Evolutionary conservation across 2,888 invertebrate genomes (phyloP).

Genomic region (Drosophila algonquin): DNA sequence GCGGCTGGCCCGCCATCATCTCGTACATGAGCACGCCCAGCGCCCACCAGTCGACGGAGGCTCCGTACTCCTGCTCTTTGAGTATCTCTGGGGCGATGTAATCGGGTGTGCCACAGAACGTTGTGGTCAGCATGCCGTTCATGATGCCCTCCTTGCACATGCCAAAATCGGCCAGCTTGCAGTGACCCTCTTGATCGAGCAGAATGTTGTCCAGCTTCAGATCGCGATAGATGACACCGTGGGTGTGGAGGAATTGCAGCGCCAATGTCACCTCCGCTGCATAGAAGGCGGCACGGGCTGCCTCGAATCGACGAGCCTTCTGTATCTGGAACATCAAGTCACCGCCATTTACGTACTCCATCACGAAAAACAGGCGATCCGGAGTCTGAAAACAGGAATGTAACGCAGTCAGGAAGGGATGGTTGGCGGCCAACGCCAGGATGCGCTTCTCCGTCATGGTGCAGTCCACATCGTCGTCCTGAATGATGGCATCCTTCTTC

Average conservation of each 20-base stretch:
- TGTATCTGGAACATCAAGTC: constrained; percentile 99
- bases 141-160: constrained; percentile 93
- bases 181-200: constrained; percentile 97
- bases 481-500: constrained; percentile 98
- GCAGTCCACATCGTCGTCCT: constrained; percentile 99
- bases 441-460: constrained; percentile 99
- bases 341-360: constrained; percentile 99
- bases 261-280: constrained; percentile 99
- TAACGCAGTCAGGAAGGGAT: constrained; percentile 98
- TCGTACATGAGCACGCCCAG: constrained; percentile 99
- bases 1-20: constrained; percentile 99
- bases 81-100: constrained; percentile 99
- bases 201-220: constrained; percentile 99
- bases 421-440: constrained; percentile 97
- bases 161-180: constrained; percentile 97
- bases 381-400: constrained; percentile 98
- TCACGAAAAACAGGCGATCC: constrained; percentile 98
- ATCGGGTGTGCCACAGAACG: constrained; percentile 99
- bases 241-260: constrained; percentile 97
- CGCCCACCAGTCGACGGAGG: constrained; percentile 98
- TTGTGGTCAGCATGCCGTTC: constrained; percentile 95
- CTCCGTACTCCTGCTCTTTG: constrained; percentile 95
- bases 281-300: constrained; percentile 95
- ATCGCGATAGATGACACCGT: constrained; percentile 99
- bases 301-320: constrained; percentile 98